Evolutionary conservation across 2,113 vertebrate genomes (phyloP).

Genomic region (Nerophis ophidion): DNA sequence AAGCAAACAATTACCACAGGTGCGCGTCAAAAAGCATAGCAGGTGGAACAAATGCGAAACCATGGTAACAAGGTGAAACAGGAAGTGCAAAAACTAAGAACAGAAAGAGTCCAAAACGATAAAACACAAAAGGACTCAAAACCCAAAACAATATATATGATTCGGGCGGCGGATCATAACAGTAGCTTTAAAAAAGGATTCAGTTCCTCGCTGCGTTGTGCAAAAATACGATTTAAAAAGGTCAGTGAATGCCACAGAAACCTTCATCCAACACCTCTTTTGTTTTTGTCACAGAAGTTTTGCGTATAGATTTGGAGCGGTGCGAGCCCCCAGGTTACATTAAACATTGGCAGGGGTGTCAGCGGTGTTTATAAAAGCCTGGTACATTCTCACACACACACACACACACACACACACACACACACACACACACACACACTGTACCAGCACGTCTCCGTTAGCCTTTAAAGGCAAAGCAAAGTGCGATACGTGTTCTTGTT

Average conservation of each 20-base stretch:
- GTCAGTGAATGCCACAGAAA: not conserved
- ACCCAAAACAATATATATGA: no score
- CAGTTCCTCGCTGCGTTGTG: not conserved
- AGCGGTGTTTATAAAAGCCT: conserved; percentile 57
- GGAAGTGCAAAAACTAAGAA: no score
- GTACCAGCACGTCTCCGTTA: conserved; percentile 37
- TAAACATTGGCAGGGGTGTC: conserved; percentile 45
- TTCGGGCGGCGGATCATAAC: no score
- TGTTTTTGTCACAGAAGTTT: conserved; percentile 37
- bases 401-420: conserved; percentile 31
- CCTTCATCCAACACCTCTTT: conserved; percentile 17
- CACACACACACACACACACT: conserved; percentile 32
- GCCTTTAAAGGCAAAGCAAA: conserved; percentile 61
- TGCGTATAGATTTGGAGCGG: conserved; percentile 36
- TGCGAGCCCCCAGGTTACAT: conserved; percentile 44
- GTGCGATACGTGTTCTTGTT: conserved; percentile 15
- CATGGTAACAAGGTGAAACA: no score
- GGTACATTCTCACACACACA: no score
- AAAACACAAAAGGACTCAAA: no score
- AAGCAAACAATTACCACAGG: no score
- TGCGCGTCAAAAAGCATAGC: no score
- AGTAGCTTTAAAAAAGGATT: no score
- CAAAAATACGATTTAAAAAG: not conserved
- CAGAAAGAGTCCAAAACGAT: no score
- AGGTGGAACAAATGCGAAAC: no score